phyloP scores from a whole-genome alignment of 2,113 vertebrate genomes.

The Ammodramus savannarum region DNA sequence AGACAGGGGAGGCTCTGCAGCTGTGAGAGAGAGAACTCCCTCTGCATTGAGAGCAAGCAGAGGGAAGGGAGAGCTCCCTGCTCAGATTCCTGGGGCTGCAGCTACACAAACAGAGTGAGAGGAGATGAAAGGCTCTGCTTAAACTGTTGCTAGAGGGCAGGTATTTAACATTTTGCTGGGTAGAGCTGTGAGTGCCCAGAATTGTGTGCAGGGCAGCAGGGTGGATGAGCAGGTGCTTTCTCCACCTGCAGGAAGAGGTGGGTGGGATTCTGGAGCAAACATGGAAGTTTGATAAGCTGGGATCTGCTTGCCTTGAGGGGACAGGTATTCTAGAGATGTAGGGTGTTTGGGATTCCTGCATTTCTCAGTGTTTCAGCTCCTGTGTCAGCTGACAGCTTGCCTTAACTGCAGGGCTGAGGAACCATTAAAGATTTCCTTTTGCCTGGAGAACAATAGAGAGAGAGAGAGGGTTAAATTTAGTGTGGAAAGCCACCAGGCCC shows the following conservation, averaged over 20 bases:
- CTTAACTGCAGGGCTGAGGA: not conserved
- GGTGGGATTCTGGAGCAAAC: not conserved
- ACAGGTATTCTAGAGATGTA: not conserved
- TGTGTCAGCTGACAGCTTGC: not conserved
- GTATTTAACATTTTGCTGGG: not conserved
- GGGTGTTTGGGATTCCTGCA: not conserved
- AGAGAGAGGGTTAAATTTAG: not conserved
- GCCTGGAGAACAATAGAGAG: not conserved
- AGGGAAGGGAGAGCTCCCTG: not conserved
- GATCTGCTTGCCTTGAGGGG: not conserved
- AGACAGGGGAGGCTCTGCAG: not conserved
- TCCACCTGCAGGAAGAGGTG: fast-evolving
- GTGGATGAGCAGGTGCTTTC: not conserved
- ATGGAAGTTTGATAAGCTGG: not conserved
- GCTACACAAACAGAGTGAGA: not conserved
- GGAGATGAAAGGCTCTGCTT: not conserved
- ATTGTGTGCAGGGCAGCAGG: not conserved
- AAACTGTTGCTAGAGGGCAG: not conserved
- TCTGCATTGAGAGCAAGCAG: not conserved
- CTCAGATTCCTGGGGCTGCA: fast-evolving
- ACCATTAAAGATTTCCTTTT: not conserved
- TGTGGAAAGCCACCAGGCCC: not conserved
- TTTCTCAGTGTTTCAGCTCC: not conserved
- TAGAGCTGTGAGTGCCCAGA: not conserved
- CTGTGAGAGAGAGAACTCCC: not conserved